phyloP scores from a whole-genome alignment of 1,140 invertebrate genomes.

The Drosophila murphyi region DNA sequence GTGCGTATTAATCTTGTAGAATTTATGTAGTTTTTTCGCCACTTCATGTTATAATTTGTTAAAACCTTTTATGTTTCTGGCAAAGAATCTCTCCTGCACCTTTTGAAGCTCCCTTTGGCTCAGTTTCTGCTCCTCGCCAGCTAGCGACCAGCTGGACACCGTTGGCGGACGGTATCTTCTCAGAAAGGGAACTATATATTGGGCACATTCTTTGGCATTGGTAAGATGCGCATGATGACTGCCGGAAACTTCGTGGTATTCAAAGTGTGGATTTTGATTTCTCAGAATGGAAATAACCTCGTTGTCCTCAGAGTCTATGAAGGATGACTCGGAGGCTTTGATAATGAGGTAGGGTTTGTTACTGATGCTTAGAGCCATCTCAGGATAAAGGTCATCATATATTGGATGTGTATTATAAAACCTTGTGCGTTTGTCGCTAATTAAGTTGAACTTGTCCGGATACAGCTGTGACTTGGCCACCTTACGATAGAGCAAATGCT shows the following conservation, averaged over 20 bases:
- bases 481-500: slow-evolving; percentile 86
- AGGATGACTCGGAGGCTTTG: slow-evolving; percentile 50
- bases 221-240: slow-evolving; percentile 90
- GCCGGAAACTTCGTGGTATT: slow-evolving; percentile 87
- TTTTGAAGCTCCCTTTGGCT: no score
- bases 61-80: no score
- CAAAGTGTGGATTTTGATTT: slow-evolving; percentile 86
- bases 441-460: slow-evolving; percentile 81
- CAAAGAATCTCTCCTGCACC: no score
- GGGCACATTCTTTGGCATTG: slow-evolving; percentile 86
- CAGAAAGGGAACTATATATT: slow-evolving; percentile 86
- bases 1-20: no score
- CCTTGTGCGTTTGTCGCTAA: no score
- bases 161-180: slow-evolving; percentile 24
- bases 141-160: background rate
- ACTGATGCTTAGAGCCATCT: no score
- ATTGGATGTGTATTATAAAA: no score
- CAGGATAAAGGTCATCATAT: no score
- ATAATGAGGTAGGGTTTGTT: slow-evolving; percentile 65
- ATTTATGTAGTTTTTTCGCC: no score
- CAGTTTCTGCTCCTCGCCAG: no score
- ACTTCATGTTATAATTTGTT: no score
- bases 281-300: slow-evolving; percentile 85
- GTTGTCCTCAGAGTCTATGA: slow-evolving; percentile 1
- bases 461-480: slow-evolving; percentile 85